These are phyloP conservation scores for Flexamia atlantica DNA, from an alignment of 2,888 invertebrate genomes.

Conservation along the genomic window DNA sequence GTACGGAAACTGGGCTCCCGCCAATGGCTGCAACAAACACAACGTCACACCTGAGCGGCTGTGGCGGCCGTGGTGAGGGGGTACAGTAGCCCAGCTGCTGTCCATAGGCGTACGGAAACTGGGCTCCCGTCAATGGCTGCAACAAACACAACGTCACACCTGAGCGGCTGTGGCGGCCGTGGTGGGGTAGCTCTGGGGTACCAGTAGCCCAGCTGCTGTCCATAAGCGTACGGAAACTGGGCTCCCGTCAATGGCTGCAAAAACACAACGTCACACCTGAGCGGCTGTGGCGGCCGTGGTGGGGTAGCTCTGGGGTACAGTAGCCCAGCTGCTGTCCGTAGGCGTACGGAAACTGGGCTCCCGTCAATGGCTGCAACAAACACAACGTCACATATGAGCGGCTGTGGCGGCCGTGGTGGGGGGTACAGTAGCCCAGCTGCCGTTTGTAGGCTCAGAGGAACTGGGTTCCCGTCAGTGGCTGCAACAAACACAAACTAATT, in stretches of 20 bases:
- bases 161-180: constrained; percentile 81
- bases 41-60: constrained; percentile 76
- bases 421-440: constrained; percentile 95
- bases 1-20: constrained; percentile 83
- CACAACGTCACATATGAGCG: constrained; percentile 88
- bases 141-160: constrained; percentile 78
- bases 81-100: constrained; percentile 91
- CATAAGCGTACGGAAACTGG: constrained; percentile 83
- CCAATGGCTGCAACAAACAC: constrained; percentile 74
- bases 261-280: constrained; percentile 59
- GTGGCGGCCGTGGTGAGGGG: constrained; percentile 75
- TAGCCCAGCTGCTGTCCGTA: constrained; percentile 92
- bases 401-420: constrained; percentile 83
- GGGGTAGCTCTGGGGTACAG: constrained; percentile 85
- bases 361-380: too few relatives aligned
- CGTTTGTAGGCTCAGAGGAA: constrained; percentile 84
- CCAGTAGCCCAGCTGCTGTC: constrained; percentile 93
- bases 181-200: constrained; percentile 81
- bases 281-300: too few relatives aligned
- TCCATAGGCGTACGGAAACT: constrained; percentile 82
- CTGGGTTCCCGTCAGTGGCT: constrained; percentile 81
- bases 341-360: too few relatives aligned
- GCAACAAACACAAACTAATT: constrained; percentile 67
- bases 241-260: constrained; percentile 79
- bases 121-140: constrained; percentile 80